Evolutionary conservation across 2,888 invertebrate species (phyloP).

Genomic region (Nymphalis polychloros): DNA sequence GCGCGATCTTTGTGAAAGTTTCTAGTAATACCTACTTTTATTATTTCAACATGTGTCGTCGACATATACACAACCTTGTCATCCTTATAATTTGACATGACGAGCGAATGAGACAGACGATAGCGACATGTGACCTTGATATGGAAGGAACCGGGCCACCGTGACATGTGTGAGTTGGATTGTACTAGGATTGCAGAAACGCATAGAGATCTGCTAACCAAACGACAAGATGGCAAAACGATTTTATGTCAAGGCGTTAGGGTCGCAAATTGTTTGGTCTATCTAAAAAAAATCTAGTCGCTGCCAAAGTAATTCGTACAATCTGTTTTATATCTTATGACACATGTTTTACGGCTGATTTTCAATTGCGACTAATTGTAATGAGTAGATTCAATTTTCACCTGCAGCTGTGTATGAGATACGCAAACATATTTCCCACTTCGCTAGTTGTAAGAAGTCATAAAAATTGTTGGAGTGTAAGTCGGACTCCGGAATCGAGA

Average conservation of each 20-base stretch:
- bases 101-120: constrained; percentile 55
- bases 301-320: constrained; percentile 8
- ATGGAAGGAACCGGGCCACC: constrained; percentile 63
- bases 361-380: background rate
- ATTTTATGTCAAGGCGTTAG: constrained; percentile 2
- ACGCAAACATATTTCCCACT: constrained; percentile 38
- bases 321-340: constrained; percentile 18
- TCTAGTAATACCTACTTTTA: constrained; percentile 36
- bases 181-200: constrained; percentile 69
- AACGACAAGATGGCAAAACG: constrained; percentile 6
- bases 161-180: constrained; percentile 66
- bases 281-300: constrained; percentile 14
- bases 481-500: constrained; percentile 22
- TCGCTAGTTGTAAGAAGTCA: constrained; percentile 34
- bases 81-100: constrained; percentile 39
- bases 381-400: constrained; percentile 37
- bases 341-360: constrained; percentile 8
- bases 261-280: constrained; percentile 15
- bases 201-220: constrained; percentile 43
- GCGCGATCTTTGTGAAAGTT: constrained; percentile 55
- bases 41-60: constrained; percentile 34
- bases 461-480: constrained; percentile 32
- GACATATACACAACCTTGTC: constrained; percentile 51
- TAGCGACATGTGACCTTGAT: constrained; percentile 66
- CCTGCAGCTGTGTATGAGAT: constrained; percentile 36